Evolutionary conservation across 2,888 invertebrate genomes (phyloP).

Genomic region (Nasonia oneida): DNA sequence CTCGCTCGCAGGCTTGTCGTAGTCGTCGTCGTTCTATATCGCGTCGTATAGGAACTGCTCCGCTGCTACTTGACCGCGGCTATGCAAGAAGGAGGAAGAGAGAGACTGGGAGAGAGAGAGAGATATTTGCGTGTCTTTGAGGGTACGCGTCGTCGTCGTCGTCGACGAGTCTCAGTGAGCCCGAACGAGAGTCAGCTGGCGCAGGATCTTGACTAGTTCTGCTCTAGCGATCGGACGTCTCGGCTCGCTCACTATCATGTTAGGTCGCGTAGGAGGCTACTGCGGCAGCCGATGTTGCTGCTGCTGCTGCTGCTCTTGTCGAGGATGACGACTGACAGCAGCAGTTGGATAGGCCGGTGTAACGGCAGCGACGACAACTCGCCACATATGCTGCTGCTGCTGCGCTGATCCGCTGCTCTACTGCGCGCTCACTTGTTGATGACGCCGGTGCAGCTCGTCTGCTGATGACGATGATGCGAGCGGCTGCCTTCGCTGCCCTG

Average conservation of each 20-base stretch:
- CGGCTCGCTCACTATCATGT: constrained; percentile 23
- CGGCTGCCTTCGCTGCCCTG: constrained; percentile 54
- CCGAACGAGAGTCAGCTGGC: constrained; percentile 7
- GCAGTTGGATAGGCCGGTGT: background rate
- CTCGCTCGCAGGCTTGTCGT: background rate
- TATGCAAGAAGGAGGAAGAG: constrained; percentile 41
- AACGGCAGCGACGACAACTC: background rate
- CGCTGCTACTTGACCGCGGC: constrained; percentile 13
- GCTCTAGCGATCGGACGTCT: background rate
- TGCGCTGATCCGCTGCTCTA: background rate
- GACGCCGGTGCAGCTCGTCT: background rate
- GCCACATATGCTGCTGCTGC: background rate
- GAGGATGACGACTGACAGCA: background rate
- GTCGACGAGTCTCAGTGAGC: background rate
- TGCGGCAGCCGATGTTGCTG: background rate
- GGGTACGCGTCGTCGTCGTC: background rate
- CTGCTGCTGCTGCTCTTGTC: background rate
- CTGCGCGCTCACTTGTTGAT: background rate
- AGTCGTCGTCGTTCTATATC: background rate
- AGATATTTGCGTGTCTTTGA: background rate
- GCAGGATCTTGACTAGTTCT: background rate
- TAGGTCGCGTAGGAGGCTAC: background rate
- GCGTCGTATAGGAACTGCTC: background rate
- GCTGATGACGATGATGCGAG: constrained; percentile 21
- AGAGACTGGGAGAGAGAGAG: background rate